Conservation (phyloP, 2,113 vertebrate genomes). For the Bubo blakistoni region DNA sequence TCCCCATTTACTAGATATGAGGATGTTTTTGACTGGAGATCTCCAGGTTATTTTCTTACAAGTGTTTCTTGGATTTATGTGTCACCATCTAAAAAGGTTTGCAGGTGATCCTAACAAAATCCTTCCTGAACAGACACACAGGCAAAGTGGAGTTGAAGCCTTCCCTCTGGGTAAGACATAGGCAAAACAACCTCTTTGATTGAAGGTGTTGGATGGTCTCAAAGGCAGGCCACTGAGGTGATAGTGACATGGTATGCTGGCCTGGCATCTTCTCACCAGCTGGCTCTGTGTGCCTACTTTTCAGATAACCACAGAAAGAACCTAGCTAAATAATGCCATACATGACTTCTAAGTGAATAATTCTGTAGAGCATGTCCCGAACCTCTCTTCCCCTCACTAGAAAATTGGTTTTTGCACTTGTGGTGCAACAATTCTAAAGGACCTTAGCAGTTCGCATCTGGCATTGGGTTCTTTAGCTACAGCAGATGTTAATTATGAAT, state of each 20-base stretch:
- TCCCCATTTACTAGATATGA: neutral
- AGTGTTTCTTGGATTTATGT: neutral
- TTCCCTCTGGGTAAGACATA: neutral
- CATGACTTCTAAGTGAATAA: neutral
- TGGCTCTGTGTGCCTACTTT: neutral
- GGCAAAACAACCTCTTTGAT: neutral
- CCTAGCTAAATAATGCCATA: neutral
- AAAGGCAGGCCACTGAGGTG: neutral
- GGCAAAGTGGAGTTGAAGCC: neutral
- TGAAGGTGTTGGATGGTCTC: neutral
- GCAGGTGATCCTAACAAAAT: neutral
- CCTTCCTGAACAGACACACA: neutral
- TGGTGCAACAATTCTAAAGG: neutral
- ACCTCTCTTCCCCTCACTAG: neutral
- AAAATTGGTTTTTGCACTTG: neutral
- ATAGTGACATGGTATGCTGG: rapidly evolving
- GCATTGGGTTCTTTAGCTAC: neutral
- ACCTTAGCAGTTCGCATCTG: neutral
- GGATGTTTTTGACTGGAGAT: neutral
- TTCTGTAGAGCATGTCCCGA: neutral
- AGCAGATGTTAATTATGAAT: slow-evolving; percentile 49
- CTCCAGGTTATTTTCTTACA: neutral
- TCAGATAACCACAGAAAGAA: neutral
- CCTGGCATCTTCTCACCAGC: neutral
- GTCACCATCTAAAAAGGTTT: neutral